Evolutionary conservation across 2,797 vertebrate species (phyloP).

Genomic region (Galagoides demidoff): DNA sequence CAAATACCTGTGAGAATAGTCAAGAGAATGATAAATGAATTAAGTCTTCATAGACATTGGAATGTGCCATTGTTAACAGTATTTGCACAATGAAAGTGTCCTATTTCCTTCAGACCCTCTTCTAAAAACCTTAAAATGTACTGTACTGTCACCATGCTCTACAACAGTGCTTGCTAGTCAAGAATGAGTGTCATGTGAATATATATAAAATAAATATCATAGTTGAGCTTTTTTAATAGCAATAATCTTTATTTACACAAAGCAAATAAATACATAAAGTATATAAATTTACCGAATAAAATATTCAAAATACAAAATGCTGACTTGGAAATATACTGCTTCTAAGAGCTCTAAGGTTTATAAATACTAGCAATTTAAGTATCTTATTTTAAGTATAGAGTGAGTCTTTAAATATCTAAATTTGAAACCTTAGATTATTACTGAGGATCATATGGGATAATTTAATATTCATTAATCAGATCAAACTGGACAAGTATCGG

Average conservation of each 20-base stretch:
- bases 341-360: background rate
- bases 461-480: background rate
- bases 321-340: background rate
- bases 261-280: background rate
- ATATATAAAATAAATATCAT: background rate
- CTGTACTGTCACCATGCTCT: background rate
- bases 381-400: background rate
- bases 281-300: background rate
- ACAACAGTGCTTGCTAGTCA: background rate
- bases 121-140: background rate
- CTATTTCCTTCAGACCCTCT: background rate
- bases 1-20: background rate
- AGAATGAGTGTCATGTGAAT: background rate
- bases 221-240: background rate
- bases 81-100: background rate
- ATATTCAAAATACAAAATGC: conserved; percentile 12
- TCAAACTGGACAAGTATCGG: background rate
- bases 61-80: background rate
- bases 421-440: conserved; percentile 3
- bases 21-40: background rate
- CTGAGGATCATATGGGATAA: background rate
- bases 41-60: background rate
- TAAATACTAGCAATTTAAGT: conserved; percentile 40
- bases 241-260: background rate
- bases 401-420: background rate